phyloP scores from a whole-genome alignment of 2,888 invertebrate genomes.

The Catocala nupta region DNA sequence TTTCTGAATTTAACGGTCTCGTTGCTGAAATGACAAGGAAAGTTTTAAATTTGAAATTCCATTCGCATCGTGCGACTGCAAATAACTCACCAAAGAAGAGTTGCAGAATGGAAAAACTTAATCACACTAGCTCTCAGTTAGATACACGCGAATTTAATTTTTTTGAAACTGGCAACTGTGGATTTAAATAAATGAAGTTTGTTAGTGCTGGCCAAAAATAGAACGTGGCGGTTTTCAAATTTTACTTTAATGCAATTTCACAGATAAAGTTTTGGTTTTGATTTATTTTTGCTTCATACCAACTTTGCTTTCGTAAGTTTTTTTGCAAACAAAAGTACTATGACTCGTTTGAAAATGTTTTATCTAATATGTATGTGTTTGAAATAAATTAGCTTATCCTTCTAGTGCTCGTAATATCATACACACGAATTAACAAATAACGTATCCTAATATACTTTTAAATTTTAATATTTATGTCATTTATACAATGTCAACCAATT shows the following conservation, averaged over 20 bases:
- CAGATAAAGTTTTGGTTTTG: no score
- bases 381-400: no score
- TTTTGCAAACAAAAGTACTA: no score
- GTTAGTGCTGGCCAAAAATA: slow-evolving; percentile 13
- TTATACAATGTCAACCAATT: no score
- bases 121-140: slow-evolving; percentile 33
- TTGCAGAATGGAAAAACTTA: slow-evolving; percentile 50
- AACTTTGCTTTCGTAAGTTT: no score
- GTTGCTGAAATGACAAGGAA: slow-evolving; percentile 44
- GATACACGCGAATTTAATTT: slow-evolving; percentile 27
- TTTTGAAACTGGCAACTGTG: slow-evolving; percentile 30
- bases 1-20: slow-evolving; percentile 42
- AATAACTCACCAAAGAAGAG: slow-evolving; percentile 59
- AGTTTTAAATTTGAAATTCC: slow-evolving; percentile 57
- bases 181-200: slow-evolving; percentile 26
- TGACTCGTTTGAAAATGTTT: no score
- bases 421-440: no score
- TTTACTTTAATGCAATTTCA: neutral
- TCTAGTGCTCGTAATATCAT: no score
- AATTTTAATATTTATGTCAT: no score
- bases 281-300: no score
- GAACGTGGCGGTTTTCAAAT: slow-evolving; percentile 2
- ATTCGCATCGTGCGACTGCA: slow-evolving; percentile 49
- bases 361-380: no score
- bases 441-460: no score